Percentiles rank a stretch among this genome's conserved stretches.
These are phyloP conservation scores for Prolemur simus DNA, from an alignment of 2,113 vertebrate genomes.

Conservation along the genomic window DNA sequence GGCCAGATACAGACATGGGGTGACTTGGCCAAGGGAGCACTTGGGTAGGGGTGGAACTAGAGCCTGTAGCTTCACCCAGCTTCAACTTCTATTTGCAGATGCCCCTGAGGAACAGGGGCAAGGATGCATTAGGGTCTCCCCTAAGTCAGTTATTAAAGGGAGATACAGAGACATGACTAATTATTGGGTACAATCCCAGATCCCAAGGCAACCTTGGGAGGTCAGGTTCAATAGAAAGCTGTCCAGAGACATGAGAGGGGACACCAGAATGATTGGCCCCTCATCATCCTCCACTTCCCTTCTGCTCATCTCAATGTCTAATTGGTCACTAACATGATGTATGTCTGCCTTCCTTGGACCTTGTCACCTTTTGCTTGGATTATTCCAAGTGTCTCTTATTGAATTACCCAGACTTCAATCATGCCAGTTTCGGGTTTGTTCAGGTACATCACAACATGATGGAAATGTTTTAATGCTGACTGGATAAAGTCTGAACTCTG, in stretches of 20 bases:
- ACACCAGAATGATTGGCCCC: rapidly evolving
- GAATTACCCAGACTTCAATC: neutral
- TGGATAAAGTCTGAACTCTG: neutral
- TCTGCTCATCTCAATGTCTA: neutral
- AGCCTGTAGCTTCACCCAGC: neutral
- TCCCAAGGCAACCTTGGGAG: neutral
- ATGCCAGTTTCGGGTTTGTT: neutral
- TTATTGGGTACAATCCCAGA: neutral
- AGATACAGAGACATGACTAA: neutral
- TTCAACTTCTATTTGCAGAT: neutral
- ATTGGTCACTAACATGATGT: neutral
- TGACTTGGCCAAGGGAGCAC: neutral
- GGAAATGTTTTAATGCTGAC: neutral
- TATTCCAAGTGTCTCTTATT: neutral
- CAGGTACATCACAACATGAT: neutral
- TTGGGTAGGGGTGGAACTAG: neutral
- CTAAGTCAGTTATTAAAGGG: neutral
- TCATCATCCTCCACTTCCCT: too few relatives aligned
- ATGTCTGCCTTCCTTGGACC: neutral
- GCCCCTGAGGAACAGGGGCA: neutral
- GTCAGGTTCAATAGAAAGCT: neutral
- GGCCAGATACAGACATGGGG: neutral
- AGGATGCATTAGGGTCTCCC: neutral
- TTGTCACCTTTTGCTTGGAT: neutral
- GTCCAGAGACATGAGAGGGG: neutral